These are phyloP conservation scores for Eutolmus rufibarbis DNA, from an alignment of 2,888 invertebrate species.

Conservation along the genomic window DNA sequence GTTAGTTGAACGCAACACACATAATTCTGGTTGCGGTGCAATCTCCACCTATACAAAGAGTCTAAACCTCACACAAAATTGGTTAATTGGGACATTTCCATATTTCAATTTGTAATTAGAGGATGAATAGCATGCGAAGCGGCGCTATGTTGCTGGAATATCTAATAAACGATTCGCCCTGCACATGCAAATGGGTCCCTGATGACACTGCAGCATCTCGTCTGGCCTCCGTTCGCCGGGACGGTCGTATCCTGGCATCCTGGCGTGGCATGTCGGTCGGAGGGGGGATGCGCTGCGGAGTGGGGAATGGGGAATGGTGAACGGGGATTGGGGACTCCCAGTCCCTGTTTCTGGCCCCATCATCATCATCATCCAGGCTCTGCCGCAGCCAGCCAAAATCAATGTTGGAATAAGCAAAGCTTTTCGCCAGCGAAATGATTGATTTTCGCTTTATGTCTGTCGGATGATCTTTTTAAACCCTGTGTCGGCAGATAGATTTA, in stretches of 20 bases:
- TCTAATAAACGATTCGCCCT: conserved; percentile 43
- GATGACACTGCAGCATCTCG: conserved; percentile 36
- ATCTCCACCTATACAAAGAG: conserved; percentile 18
- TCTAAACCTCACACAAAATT: conserved; percentile 48
- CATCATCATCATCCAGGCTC: background rate
- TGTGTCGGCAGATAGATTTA: background rate
- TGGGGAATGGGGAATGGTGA: too few relatives aligned
- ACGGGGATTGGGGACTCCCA: background rate
- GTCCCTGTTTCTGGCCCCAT: background rate
- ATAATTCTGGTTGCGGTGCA: conserved; percentile 24
- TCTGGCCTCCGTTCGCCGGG: background rate
- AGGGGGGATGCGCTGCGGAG: background rate
- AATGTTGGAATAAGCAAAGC: conserved; percentile 27
- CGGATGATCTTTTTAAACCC: background rate
- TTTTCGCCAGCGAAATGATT: conserved; percentile 21
- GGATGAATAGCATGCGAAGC: conserved; percentile 51
- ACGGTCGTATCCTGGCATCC: background rate
- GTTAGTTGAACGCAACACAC: conserved; percentile 6
- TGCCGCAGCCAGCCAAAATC: conserved; percentile 16
- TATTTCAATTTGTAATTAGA: conserved; percentile 54
- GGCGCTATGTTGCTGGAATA: conserved; percentile 43
- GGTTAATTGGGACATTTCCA: conserved; percentile 53
- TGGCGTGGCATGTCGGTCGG: background rate
- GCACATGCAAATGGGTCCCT: conserved; percentile 37
- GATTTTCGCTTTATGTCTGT: conserved; percentile 7